Evolutionary conservation across 1,140 invertebrate species (phyloP).

Genomic region (Panulirus ornatus): DNA sequence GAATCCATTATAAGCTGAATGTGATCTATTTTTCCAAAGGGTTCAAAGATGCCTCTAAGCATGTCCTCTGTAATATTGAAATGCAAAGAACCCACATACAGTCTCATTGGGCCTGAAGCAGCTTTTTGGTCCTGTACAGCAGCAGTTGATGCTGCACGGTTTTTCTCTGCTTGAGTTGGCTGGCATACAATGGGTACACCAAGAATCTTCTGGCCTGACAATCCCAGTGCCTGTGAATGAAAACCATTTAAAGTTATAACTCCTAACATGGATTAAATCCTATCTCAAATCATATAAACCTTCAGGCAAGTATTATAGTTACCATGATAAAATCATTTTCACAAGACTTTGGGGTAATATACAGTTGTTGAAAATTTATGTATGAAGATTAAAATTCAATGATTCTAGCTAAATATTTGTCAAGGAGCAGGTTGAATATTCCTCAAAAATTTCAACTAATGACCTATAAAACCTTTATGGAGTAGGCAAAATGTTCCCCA

Average conservation of each 20-base stretch:
- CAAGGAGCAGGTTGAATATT: too few species aligned
- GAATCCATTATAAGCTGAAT: constrained; percentile 97
- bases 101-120: constrained; percentile 92
- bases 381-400: too few species aligned
- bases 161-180: constrained; percentile 96
- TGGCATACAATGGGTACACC: constrained; percentile 99
- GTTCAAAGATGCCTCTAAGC: constrained; percentile 98
- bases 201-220: constrained; percentile 97
- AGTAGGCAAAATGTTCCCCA: too few species aligned
- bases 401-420: too few species aligned
- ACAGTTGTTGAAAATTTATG: too few species aligned
- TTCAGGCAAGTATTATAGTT: neutral
- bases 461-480: too few species aligned
- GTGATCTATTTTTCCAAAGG: constrained; percentile 98
- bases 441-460: too few species aligned
- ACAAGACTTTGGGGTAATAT: too few species aligned
- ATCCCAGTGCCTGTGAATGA: constrained; percentile 90
- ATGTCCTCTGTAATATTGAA: constrained; percentile 99
- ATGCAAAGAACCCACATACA: constrained; percentile 98
- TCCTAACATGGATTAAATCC: too few species aligned
- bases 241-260: constrained; percentile 48
- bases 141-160: constrained; percentile 86
- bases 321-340: neutral
- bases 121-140: constrained; percentile 74
- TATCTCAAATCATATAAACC: neutral